phyloP scores from a whole-genome alignment of 2,113 vertebrate genomes.

The Macroglossus sobrinus region DNA sequence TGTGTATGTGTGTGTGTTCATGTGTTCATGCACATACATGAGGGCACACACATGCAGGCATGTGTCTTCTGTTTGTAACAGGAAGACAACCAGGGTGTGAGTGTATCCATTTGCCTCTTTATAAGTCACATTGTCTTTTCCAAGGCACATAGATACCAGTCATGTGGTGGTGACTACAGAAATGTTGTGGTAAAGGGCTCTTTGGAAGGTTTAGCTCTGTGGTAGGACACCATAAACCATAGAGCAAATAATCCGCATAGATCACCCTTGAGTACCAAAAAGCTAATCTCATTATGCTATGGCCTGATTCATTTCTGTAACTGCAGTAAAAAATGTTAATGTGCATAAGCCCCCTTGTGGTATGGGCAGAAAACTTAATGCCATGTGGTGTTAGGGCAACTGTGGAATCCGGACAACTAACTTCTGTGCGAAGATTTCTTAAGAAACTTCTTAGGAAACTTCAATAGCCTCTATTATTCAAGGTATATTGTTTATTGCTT shows the following conservation, averaged over 20 bases:
- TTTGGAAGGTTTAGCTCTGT: neutral
- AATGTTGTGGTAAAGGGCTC: neutral
- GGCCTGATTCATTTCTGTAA: neutral
- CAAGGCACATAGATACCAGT: neutral
- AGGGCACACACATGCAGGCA: fast-evolving
- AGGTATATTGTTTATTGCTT: neutral
- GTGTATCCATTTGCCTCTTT: neutral
- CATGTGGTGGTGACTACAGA: neutral
- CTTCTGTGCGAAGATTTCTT: neutral
- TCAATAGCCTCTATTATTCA: neutral
- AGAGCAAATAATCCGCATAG: neutral
- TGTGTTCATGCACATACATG: no score
- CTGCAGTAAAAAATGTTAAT: neutral
- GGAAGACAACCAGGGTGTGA: neutral
- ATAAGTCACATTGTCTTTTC: neutral
- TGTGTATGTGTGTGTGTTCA: neutral
- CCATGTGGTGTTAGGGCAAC: neutral
- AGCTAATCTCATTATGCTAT: neutral
- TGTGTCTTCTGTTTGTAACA: neutral
- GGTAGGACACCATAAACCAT: neutral
- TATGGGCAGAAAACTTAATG: neutral
- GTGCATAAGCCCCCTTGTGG: neutral
- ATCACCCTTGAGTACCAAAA: neutral
- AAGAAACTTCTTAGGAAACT: neutral
- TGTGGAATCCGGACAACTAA: neutral